These are phyloP conservation scores for Bombus confusus DNA, from an alignment of 1,140 invertebrate genomes.

Conservation along the genomic window DNA sequence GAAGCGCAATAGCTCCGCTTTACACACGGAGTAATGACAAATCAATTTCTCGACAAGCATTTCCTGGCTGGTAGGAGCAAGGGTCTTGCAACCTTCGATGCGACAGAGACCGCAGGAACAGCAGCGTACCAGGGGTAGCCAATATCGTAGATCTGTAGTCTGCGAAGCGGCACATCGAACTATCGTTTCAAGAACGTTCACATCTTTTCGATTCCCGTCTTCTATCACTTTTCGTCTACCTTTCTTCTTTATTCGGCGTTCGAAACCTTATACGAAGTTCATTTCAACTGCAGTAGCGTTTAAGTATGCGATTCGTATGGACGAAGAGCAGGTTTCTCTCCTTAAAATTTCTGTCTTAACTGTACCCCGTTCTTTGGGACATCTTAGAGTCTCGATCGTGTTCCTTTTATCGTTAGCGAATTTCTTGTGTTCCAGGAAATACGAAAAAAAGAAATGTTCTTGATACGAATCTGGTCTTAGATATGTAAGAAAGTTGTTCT, in stretches of 20 bases:
- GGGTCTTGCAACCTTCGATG: slow-evolving; percentile 31
- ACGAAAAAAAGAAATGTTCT: too few species aligned
- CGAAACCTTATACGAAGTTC: not conserved
- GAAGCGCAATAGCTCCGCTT: slow-evolving; percentile 43
- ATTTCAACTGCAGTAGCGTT: not conserved
- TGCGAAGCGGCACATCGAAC: slow-evolving; percentile 51
- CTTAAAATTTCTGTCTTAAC: too few species aligned
- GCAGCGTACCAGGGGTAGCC: slow-evolving; percentile 36
- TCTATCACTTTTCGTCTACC: slow-evolving; percentile 62
- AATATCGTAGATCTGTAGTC: slow-evolving; percentile 38
- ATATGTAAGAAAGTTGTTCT: too few species aligned
- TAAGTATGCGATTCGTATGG: not conserved
- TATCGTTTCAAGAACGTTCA: slow-evolving; percentile 67
- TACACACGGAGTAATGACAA: slow-evolving; percentile 73
- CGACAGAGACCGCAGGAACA: slow-evolving; percentile 15
- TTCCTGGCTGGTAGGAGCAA: slow-evolving; percentile 42
- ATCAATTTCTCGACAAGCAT: slow-evolving; percentile 76
- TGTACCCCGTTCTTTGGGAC: too few species aligned
- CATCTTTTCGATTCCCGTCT: slow-evolving; percentile 17
- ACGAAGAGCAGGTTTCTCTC: not conserved
- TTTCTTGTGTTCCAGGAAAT: too few species aligned
- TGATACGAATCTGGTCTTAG: too few species aligned
- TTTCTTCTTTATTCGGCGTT: not conserved
- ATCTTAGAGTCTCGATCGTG: too few species aligned
- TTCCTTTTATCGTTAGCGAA: too few species aligned